phyloP scores from a whole-genome alignment of 2,113 vertebrate species.

The Toxotes jaculatrix region DNA sequence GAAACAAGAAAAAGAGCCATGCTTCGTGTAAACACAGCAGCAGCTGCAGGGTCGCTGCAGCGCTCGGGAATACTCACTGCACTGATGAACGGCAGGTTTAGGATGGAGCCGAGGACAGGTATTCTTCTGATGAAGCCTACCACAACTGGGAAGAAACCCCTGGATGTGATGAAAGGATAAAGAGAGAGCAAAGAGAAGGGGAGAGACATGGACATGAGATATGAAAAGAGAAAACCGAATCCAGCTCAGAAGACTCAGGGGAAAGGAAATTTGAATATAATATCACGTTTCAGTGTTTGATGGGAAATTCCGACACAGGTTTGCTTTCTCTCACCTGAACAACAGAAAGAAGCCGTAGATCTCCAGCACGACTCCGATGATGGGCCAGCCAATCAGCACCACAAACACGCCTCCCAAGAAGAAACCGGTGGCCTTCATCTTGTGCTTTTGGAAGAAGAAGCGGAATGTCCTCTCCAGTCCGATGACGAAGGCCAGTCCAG shows the following conservation, averaged over 20 bases:
- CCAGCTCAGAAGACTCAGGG: too few species aligned
- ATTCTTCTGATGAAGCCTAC: slow-evolving; percentile 97
- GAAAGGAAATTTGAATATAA: too few species aligned
- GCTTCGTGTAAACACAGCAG: slow-evolving; percentile 24
- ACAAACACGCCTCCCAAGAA: slow-evolving; percentile 97
- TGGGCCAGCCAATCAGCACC: slow-evolving; percentile 97
- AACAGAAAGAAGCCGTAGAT: slow-evolving; percentile 97
- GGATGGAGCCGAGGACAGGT: slow-evolving; percentile 94
- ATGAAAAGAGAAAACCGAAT: neutral
- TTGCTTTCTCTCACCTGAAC: slow-evolving; percentile 88
- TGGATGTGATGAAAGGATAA: slow-evolving; percentile 65
- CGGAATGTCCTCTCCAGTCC: slow-evolving; percentile 97
- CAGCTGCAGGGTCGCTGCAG: neutral
- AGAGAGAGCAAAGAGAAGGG: neutral
- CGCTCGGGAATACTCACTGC: slow-evolving; percentile 86
- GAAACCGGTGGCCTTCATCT: slow-evolving; percentile 96
- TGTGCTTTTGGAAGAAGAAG: slow-evolving; percentile 99
- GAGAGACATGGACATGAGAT: neutral
- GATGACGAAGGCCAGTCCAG: slow-evolving; percentile 96
- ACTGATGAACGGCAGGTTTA: slow-evolving; percentile 98
- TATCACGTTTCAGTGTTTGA: neutral
- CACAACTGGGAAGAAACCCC: slow-evolving; percentile 98
- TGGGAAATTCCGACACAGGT: neutral
- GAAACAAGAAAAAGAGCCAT: slow-evolving; percentile 35
- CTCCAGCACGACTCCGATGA: slow-evolving; percentile 96